A percentile compares a stretch with the other conserved stretches of the same genome.
Conservation (phyloP, 2,113 vertebrate genomes). For the Pomatorhinus ruficollis region DNA sequence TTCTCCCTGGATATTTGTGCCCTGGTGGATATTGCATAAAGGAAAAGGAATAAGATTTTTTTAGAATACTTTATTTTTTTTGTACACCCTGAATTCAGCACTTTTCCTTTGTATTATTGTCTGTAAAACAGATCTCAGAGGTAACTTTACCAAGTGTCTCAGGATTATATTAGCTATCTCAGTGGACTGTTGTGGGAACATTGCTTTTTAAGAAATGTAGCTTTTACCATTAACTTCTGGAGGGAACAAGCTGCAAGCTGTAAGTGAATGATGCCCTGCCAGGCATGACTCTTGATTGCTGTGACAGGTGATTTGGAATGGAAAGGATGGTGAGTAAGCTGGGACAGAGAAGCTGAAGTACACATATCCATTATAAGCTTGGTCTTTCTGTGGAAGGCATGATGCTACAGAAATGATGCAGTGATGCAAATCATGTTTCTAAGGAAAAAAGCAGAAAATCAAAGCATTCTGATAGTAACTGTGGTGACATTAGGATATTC, state of each 20-base stretch:
- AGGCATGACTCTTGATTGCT: conserved; percentile 49
- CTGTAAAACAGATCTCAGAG: conserved; percentile 31
- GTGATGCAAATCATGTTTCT: background rate
- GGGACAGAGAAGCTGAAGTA: conserved; percentile 13
- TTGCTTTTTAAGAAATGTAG: conserved; percentile 51
- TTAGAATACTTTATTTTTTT: background rate
- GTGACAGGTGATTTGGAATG: background rate
- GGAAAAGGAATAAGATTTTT: background rate
- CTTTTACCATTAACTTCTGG: conserved; percentile 38
- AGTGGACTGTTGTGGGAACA: conserved; percentile 56
- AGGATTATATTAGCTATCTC: conserved; percentile 59
- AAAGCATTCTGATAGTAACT: background rate
- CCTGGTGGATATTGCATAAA: background rate
- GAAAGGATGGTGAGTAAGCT: background rate
- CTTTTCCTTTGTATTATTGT: background rate
- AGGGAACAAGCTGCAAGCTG: conserved; percentile 50
- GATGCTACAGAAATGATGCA: background rate
- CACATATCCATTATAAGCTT: background rate
- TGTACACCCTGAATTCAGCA: background rate
- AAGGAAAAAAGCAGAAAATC: background rate
- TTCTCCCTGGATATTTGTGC: background rate
- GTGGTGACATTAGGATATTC: background rate
- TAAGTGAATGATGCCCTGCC: conserved; percentile 42
- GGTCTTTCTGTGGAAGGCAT: background rate
- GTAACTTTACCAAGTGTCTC: conserved; percentile 50